phyloP scores from a whole-genome alignment of 2,113 vertebrate genomes.

The Willisornis vidua region DNA sequence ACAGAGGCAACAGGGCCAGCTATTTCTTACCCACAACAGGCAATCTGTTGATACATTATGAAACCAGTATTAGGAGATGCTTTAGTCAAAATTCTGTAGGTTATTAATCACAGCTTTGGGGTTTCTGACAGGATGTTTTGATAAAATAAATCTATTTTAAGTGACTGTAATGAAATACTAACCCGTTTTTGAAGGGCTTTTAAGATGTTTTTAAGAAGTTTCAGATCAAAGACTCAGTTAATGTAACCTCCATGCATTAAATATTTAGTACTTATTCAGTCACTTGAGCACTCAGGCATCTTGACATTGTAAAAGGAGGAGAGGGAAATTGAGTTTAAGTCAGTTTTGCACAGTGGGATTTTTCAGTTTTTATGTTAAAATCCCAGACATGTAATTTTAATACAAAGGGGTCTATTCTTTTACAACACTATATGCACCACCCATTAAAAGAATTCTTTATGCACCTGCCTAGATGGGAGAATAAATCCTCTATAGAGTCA shows the following conservation, averaged over 20 bases:
- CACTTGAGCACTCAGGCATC: slow-evolving; percentile 72
- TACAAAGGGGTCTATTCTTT: slow-evolving; percentile 52
- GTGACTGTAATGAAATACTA: slow-evolving; percentile 80
- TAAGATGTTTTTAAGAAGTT: slow-evolving; percentile 76
- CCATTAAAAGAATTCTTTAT: slow-evolving; percentile 67
- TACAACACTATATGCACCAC: slow-evolving; percentile 3
- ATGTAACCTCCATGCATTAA: slow-evolving; percentile 76
- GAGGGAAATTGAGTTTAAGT: slow-evolving; percentile 63
- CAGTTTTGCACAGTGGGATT: slow-evolving; percentile 61
- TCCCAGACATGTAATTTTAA: slow-evolving; percentile 54
- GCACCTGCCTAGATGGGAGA: slow-evolving; percentile 22
- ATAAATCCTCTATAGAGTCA: slow-evolving; percentile 27
- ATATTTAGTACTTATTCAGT: slow-evolving; percentile 79
- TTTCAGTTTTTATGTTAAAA: slow-evolving; percentile 68
- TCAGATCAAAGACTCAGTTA: slow-evolving; percentile 79
- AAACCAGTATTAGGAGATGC: slow-evolving; percentile 44
- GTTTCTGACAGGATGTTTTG: slow-evolving; percentile 78
- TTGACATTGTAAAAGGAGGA: slow-evolving; percentile 70
- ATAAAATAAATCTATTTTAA: slow-evolving; percentile 83
- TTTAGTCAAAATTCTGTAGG: slow-evolving; percentile 69
- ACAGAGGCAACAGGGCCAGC: background rate
- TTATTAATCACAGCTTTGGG: slow-evolving; percentile 71
- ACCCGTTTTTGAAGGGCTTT: slow-evolving; percentile 78
- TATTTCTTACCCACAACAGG: background rate
- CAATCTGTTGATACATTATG: slow-evolving; percentile 33